phyloP scores from a whole-genome alignment of 2,113 vertebrate species.

The Jacana jacana region DNA sequence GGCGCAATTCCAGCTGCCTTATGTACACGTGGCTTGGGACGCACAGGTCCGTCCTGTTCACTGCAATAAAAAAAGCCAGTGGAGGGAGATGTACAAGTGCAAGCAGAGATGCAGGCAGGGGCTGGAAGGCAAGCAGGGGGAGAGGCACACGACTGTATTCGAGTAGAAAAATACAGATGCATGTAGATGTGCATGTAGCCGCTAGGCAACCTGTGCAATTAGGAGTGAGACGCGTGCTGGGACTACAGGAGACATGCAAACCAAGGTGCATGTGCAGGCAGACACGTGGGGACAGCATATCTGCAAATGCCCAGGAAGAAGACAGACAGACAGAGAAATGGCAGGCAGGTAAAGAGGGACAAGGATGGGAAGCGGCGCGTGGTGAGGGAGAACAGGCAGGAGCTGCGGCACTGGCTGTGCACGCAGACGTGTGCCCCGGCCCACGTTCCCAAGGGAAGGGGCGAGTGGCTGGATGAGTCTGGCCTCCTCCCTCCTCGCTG shows the following conservation, averaged over 20 bases:
- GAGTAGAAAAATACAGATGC: not conserved
- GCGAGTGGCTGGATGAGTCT: not conserved
- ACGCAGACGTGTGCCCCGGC: not conserved
- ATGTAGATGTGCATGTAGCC: not conserved
- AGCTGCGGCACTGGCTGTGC: not conserved
- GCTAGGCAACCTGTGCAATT: not conserved
- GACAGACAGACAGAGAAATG: not conserved
- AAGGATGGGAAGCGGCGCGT: not conserved
- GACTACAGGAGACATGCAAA: not conserved
- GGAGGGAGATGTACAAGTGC: not conserved
- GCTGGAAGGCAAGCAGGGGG: accelerated
- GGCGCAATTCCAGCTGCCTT: not conserved
- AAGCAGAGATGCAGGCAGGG: not conserved
- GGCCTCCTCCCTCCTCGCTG: not conserved
- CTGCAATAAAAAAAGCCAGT: not conserved
- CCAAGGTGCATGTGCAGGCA: not conserved
- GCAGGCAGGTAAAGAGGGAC: not conserved
- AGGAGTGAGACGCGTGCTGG: not conserved
- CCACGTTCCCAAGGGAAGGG: not conserved
- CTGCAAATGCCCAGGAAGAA: not conserved
- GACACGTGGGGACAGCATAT: not conserved
- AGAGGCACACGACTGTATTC: not conserved
- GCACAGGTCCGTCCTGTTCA: not conserved
- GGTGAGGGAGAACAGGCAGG: not conserved
- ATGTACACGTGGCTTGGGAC: accelerated